A percentile compares a stretch with the other conserved stretches of the same genome.
Evolutionary conservation across 2,113 vertebrate genomes (phyloP).

Genomic region (Aleadryas rufinucha): DNA sequence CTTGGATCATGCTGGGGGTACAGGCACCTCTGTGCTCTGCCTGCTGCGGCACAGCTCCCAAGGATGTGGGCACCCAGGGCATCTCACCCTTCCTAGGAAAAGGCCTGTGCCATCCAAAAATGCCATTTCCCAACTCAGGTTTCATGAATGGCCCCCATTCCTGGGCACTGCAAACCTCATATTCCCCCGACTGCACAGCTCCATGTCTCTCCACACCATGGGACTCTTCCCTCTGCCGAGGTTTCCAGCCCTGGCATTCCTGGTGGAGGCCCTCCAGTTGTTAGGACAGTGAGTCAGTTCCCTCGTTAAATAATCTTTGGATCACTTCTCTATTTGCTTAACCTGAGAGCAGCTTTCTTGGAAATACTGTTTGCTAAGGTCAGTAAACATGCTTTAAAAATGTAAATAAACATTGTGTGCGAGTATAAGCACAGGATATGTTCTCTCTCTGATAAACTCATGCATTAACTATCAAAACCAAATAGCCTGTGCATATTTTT

Average conservation of each 20-base stretch:
- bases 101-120: rapidly evolving
- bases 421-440: background rate
- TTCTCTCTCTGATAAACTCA: background rate
- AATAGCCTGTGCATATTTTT: background rate
- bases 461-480: background rate
- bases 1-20: rapidly evolving
- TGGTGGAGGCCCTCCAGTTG: background rate
- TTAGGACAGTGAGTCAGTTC: slow-evolving; percentile 13
- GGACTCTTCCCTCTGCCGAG: rapidly evolving
- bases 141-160: background rate
- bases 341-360: slow-evolving; percentile 19
- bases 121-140: background rate
- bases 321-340: background rate
- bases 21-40: background rate
- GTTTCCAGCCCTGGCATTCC: background rate
- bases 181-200: rapidly evolving
- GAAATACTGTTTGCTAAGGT: background rate
- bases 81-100: background rate
- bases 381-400: slow-evolving; percentile 21
- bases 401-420: slow-evolving; percentile 3
- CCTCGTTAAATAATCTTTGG: background rate
- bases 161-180: background rate
- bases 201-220: rapidly evolving
- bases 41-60: rapidly evolving
- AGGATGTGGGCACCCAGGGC: rapidly evolving